Base-by-base conservation (phyloP, 2,797 vertebrate genomes). In the Coendou prehensilis region DNA sequence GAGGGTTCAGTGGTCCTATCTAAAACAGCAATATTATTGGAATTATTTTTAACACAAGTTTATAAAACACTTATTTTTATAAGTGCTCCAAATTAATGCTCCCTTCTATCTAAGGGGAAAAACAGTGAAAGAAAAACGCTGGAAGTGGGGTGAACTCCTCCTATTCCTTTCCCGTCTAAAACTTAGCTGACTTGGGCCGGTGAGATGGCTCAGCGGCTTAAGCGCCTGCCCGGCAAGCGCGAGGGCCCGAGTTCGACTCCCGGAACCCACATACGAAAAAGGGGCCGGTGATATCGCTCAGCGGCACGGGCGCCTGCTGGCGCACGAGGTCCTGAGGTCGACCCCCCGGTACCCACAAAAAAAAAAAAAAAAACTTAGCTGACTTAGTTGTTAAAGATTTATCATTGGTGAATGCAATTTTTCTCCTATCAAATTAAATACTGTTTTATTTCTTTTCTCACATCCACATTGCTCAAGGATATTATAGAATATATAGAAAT, bases 11-110 rank as follows among this genome's bases (percentile, higher is more conserved):
- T 71, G 47, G 2, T 41, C 76, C 17, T 78, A 37, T 47, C 26
- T 57, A 93, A 95, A 95, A 63, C 87, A 71, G 9, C 9, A 79
- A 69, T 20, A 45, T 45, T 75, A 61, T 89, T 78, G 18, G 23
- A 93, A 56, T 81, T 76, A 89, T 82, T 88, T 78, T 90, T 90
- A 89, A 76, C 7, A 45, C 37, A 52, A 89, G 1, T 83, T 84
- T 54, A 86, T 47, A 54, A 95, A 92, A 75, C 47, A 75, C 5
- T 73, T 84, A 71, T 56, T 79, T 96, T 93, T 45, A 1, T 82
- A 96, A 89, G 26, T 86, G 56, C 15, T 61, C 59, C 37, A 91
- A 90, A 79, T 87, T 64, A 81, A 33, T 71, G 22, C 63, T 28
- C 37, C 80, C 37, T 47, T 91, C 84, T 82, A 89, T 94, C n/a